These are phyloP conservation scores for Prunella fulvescens DNA, from an alignment of 2,113 vertebrate genomes.

Conservation along the genomic window DNA sequence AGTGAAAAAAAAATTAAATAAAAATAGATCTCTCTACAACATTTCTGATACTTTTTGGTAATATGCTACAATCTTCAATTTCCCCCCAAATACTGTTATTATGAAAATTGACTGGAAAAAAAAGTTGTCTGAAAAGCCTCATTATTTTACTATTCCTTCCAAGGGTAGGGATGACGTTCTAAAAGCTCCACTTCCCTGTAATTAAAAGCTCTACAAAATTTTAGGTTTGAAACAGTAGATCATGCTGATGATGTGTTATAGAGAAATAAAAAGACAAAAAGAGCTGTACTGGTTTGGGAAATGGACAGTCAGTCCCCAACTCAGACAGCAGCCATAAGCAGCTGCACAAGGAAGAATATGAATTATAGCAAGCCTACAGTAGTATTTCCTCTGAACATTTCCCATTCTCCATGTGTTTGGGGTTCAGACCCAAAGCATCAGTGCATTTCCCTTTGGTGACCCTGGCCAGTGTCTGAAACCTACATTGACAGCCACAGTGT, in stretches of 20 bases:
- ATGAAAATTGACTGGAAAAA: slow-evolving; percentile 32
- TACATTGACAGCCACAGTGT: neutral
- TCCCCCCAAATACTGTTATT: slow-evolving; percentile 21
- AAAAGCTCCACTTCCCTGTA: slow-evolving; percentile 45
- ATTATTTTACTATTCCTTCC: slow-evolving; percentile 42
- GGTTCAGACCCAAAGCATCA: neutral
- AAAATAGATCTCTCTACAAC: slow-evolving; percentile 3
- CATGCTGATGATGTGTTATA: slow-evolving; percentile 1
- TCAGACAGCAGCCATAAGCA: neutral
- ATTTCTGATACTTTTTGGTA: slow-evolving; percentile 34
- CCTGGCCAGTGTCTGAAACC: neutral
- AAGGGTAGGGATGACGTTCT: slow-evolving; percentile 39
- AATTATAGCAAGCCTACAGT: neutral
- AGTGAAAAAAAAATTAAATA: neutral
- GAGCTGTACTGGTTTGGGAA: neutral
- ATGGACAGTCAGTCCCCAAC: neutral
- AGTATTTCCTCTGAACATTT: neutral
- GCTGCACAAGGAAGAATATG: neutral
- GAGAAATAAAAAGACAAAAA: slow-evolving; percentile 28
- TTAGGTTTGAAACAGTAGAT: slow-evolving; percentile 43
- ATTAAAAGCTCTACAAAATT: slow-evolving; percentile 58
- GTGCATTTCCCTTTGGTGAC: neutral
- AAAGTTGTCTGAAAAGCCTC: slow-evolving; percentile 15
- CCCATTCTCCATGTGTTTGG: neutral
- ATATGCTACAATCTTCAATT: slow-evolving; percentile 35